These are phyloP conservation scores for Charina bottae DNA, from an alignment of 2,113 vertebrate genomes.

Conservation along the genomic window DNA sequence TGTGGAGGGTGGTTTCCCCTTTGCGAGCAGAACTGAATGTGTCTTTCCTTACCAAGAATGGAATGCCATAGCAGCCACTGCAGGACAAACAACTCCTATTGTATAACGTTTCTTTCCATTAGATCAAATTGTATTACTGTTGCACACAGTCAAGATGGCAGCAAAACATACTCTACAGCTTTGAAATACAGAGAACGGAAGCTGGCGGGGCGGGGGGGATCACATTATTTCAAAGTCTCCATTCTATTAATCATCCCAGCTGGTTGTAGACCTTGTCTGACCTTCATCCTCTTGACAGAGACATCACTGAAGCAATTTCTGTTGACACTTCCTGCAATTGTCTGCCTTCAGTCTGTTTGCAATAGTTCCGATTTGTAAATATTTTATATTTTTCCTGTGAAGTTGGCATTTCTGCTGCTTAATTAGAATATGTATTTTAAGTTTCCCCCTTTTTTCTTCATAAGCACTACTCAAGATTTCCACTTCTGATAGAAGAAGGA, in stretches of 20 bases:
- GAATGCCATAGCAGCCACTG: background rate
- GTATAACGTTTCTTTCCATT: background rate
- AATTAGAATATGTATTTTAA: constrained; percentile 45
- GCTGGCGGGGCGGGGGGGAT: background rate
- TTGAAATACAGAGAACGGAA: constrained; percentile 24
- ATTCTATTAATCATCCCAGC: constrained; percentile 24
- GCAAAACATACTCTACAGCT: constrained; percentile 3
- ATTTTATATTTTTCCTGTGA: constrained; percentile 41
- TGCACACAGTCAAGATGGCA: background rate
- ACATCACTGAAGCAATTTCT: constrained; percentile 46
- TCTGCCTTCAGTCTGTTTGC: constrained; percentile 17
- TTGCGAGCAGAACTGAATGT: background rate
- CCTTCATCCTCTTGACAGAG: constrained; percentile 33
- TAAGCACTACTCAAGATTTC: background rate
- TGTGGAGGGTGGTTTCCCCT: background rate
- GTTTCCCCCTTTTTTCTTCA: background rate
- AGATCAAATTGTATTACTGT: background rate
- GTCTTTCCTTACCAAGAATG: background rate
- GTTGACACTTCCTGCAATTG: constrained; percentile 23
- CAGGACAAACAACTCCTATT: background rate
- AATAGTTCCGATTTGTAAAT: constrained; percentile 24
- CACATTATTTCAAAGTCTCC: constrained; percentile 44
- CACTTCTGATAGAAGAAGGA: background rate
- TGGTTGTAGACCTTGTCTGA: constrained; percentile 17
- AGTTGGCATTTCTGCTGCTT: constrained; percentile 30